Base-by-base conservation (phyloP, 2,888 invertebrate genomes). In the Scaeva pyrastri region DNA sequence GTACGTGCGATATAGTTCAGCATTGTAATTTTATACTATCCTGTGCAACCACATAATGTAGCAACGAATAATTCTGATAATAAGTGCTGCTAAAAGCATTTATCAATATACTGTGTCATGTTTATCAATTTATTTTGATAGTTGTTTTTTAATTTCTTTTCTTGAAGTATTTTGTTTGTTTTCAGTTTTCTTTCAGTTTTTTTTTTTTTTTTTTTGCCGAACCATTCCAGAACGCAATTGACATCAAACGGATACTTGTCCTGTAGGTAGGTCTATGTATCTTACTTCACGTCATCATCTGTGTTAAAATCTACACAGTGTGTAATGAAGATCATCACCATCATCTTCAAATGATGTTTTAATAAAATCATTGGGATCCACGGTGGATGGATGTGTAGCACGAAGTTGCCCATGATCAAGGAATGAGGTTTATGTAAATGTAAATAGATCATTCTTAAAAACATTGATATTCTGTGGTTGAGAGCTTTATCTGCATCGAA, bases 81-180 rank as follows among this genome's bases (percentile, higher is more conserved):
- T 43, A 14, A 71, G 19, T 48, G 12, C 0, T 19, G 41, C 45
- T 56, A 50, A 74, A 74, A 74, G 74, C 56, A 71, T 78, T n/a
- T 45, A 62, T 62, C 56, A 79, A 79, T 83, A 83, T 66, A 84
- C 45, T 14, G 64, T 56, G 71, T 75, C 75, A 45, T 74, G 75
- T 58, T 84, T 75, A 79, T 75, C 84, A 79, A 79, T 79, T 79
- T 52, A 78, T 52, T 79, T 84, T 84, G 70, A 26, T 78, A 74
- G 52, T 55, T 72, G 31, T 68, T 31, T 68, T 55, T 26, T 52
- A 55, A 14, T 11, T 41, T 36, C 43, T 55, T 4, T 36, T 19
- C 26, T n/a, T 23, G 2, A 4, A 16, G 16, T 56, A 0, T 55
- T 62, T 60, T 26, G 12, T 58, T 36, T 48, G 1, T 26, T 14